Conservation (phyloP, 2,888 invertebrate species). For the Pristionchus fissidentatus region DNA sequence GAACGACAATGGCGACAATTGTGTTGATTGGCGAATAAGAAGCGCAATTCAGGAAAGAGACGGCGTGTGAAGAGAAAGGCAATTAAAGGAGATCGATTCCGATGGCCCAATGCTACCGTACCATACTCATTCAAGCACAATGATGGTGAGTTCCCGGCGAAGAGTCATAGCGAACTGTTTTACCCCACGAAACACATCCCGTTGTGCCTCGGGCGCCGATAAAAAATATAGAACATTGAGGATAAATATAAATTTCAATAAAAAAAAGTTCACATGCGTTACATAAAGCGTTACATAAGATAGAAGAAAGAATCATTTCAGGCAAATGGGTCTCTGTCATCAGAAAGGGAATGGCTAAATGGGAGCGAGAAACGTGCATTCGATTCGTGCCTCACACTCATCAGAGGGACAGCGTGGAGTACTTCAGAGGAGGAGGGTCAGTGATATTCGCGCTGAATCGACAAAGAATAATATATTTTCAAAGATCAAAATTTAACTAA, state of each 20-base stretch:
- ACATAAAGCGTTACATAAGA: background rate
- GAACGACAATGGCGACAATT: slow-evolving; percentile 19
- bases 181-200: too few species aligned
- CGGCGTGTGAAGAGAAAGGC: slow-evolving; percentile 56
- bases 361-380: slow-evolving; percentile 65
- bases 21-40: slow-evolving; percentile 8
- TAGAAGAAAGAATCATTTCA: slow-evolving; percentile 47
- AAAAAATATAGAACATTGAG: too few species aligned
- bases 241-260: too few species aligned
- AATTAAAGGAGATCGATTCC: slow-evolving; percentile 56
- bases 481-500: background rate
- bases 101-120: slow-evolving; percentile 60
- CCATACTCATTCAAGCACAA: slow-evolving; percentile 59
- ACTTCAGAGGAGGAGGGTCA: slow-evolving; percentile 60
- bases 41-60: slow-evolving; percentile 34
- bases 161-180: background rate
- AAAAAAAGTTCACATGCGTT: background rate
- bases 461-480: background rate
- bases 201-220: too few species aligned
- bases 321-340: slow-evolving; percentile 60
- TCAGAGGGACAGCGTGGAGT: slow-evolving; percentile 56
- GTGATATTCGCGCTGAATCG: slow-evolving; percentile 9
- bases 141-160: slow-evolving; percentile 43
- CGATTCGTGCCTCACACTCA: slow-evolving; percentile 54
- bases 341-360: slow-evolving; percentile 60